Evolutionary conservation across 1,140 invertebrate species (phyloP), one percentile per base, ranked within the genome.

Genomic region (Drosophila quadrilineata): DNA sequence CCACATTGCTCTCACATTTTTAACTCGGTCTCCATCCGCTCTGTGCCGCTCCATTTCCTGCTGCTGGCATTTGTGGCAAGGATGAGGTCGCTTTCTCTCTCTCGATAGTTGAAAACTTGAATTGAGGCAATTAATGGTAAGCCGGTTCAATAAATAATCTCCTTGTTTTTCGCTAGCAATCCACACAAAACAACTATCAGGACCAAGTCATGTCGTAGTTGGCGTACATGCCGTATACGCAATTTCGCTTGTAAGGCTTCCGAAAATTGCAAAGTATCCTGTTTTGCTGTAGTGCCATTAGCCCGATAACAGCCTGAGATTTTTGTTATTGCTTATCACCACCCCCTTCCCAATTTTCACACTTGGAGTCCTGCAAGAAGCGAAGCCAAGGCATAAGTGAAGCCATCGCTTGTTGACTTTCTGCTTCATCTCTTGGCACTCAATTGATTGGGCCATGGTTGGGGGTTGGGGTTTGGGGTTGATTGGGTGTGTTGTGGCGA

Each of bases 401-500:
- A 16, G 43, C 9, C 19, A 48, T 10, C 48, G 33, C 35, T 59
- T 57, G 53, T 65, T 48, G 70, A 56, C 53, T 70, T 69, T 53
- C 21, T 49, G 58, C 69, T 68, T 68, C 50, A 46, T 16, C 64
- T 22, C 43, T 64, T 26, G 43, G 26, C 66, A 69, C 60, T 65
- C 59, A 72, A 72, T 72, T 72, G 53, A 72, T 69, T 72, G 66
- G 36, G 50, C 22, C 64, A 56, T 57, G 52, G 21, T 52, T 49
- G 48, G 58, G 31, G 21, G 46, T 38, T 43, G 19, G 43, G 4
- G 16, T 54, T 10, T 9, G 26, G 43, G 14, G 24, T 21, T 3
- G 33, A 2, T 14, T 8, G 24, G 50, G 14, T 21, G 14, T 19
- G 6, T 17, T 24, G 9, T 17, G 38, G 29, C 35, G 17, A 29